Conservation (phyloP, 2,888 invertebrate genomes). For the Germaria angustata region DNA sequence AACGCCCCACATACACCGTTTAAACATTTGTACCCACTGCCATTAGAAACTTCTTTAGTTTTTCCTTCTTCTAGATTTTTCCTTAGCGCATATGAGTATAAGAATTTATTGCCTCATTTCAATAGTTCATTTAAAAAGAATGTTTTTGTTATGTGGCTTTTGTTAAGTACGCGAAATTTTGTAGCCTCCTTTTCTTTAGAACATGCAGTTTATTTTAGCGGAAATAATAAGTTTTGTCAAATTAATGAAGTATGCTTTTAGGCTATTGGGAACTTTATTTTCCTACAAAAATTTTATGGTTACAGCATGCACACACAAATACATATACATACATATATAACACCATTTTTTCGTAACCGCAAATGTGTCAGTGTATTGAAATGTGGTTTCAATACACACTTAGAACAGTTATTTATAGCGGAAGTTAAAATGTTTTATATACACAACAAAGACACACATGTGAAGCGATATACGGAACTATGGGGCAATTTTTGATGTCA, state of each 20-base stretch:
- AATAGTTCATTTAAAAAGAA: neutral
- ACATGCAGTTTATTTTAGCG: constrained; percentile 10
- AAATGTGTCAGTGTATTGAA: neutral
- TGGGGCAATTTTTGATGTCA: neutral
- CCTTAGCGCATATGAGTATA: neutral
- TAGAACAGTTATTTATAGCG: neutral
- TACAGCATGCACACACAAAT: neutral
- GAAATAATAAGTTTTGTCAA: constrained; percentile 44
- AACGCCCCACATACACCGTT: no score
- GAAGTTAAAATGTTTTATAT: constrained; percentile 1
- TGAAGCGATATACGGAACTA: neutral
- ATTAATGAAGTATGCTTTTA: constrained; percentile 62
- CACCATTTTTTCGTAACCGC: no score
- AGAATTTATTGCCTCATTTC: neutral
- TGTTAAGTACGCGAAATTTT: constrained; percentile 16
- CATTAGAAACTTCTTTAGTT: no score
- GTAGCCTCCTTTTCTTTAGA: constrained; percentile 31
- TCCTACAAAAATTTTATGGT: neutral
- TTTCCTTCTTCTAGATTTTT: neutral
- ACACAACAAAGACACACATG: neutral
- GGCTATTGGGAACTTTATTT: constrained; percentile 37
- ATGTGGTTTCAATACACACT: neutral
- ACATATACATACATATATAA: neutral
- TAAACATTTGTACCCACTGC: no score
- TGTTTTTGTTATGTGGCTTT: neutral